Base-by-base conservation (phyloP, 1,140 invertebrate genomes). In the Leguminivora glycinivorella region DNA sequence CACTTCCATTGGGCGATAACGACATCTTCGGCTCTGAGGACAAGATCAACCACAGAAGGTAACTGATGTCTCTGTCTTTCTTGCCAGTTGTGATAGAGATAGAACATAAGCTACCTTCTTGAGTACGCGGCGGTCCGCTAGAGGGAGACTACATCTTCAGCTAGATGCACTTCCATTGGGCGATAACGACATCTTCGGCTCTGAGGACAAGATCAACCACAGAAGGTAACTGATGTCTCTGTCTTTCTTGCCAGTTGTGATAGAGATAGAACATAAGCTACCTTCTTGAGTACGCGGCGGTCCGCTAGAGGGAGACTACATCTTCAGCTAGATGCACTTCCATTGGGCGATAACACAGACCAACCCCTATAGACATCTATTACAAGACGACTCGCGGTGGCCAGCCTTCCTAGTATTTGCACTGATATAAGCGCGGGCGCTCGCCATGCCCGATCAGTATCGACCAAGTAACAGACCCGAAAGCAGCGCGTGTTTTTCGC, bases 21-120 rank as follows among this genome's bases (percentile, higher is more conserved):
- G 95, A 97, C 77, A 92, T 93, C 0, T 87, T 95, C 60, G 98
- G 98, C 26, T 98, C 97, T 0, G 98, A 99, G 90, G 97, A 98
- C 92, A 93, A 93, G 24, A 95, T 99, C 19, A 96, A 97, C 71
- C 95, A 95, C 75, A 88, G 88, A 34, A 93, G 92, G 93, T 93
- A 83, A 74, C 12, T 34, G n/a, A n/a, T n/a, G 14, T 43, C 40
- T 17, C 40, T n/a, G n/a, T 52, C 12, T 43, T 68, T 68, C 60
- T 70, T 43, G 7, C 43, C 31, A 52, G 22, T 68, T 60, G 1
- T 68, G 38, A 40, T 40, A 40, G 1, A 10, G 6, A 38, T 31
- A n/a, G n/a, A n/a, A n/a, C n/a, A n/a, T n/a, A n/a, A n/a, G n/a
- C n/a, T n/a, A 83, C 22, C 93, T n/a, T n/a, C 94, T 0, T 87